Conservation (phyloP, 2,888 invertebrate species). For the Drosophila sordidapex region DNA sequence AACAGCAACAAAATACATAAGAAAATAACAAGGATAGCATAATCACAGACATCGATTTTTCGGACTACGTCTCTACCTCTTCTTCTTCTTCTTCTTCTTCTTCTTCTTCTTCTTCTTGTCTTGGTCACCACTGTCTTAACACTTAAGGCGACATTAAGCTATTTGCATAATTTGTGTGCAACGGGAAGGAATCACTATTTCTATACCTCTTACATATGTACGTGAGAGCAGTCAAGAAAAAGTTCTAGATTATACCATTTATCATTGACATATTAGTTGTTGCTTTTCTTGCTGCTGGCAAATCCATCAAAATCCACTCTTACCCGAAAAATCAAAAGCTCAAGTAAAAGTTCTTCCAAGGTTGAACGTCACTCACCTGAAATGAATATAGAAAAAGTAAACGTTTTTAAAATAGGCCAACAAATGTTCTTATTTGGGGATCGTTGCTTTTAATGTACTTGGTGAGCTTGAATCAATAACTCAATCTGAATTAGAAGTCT, state of each 20-base stretch:
- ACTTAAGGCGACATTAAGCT: constrained; percentile 74
- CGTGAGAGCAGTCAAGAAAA: background rate
- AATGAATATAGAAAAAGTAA: constrained; percentile 35
- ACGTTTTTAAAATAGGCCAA: background rate
- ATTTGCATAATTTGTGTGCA: constrained; percentile 77
- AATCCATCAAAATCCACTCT: constrained; percentile 27
- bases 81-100: constrained; percentile 7
- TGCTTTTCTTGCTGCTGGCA: background rate
- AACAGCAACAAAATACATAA: constrained; percentile 32
- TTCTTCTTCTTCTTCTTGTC: constrained; percentile 21
- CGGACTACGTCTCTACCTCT: background rate
- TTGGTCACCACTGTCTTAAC: constrained; percentile 62
- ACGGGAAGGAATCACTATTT: constrained; percentile 28
- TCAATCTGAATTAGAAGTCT: background rate
- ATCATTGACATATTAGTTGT: constrained; percentile 67
- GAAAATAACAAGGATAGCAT: constrained; percentile 33
- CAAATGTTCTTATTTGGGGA: background rate
- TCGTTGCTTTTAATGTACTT: constrained; percentile 26
- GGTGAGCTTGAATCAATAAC: constrained; percentile 17
- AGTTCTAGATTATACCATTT: constrained; percentile 49
- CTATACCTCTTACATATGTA: constrained; percentile 4
- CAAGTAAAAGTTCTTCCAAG: background rate
- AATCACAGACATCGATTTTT: constrained; percentile 44
- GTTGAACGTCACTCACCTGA: constrained; percentile 65
- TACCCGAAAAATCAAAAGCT: constrained; percentile 8